Conservation (phyloP, 2,797 vertebrate species). For the Momotus momota region DNA sequence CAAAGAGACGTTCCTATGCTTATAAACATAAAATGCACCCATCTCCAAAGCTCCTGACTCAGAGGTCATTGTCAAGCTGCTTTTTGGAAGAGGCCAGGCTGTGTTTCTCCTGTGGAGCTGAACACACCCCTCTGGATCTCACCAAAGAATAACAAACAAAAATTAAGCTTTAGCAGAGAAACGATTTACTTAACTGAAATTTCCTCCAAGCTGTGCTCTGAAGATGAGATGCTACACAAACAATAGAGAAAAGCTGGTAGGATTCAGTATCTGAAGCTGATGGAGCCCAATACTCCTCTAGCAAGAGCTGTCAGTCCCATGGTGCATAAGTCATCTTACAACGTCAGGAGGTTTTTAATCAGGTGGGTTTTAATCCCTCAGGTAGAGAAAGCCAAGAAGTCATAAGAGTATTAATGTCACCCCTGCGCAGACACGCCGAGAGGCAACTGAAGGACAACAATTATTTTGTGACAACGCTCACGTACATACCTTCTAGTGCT, state of each 20-base stretch:
- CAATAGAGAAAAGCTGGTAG: not conserved
- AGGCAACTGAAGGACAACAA: not conserved
- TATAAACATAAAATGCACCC: fast-evolving
- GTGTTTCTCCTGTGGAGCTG: too few species aligned
- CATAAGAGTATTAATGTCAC: not conserved
- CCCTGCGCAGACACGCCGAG: fast-evolving
- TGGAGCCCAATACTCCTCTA: not conserved
- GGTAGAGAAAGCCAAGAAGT: not conserved
- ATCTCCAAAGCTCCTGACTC: not conserved
- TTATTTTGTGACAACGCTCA: not conserved
- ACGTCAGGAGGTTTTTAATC: not conserved
- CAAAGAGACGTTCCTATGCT: not conserved
- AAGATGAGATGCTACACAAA: not conserved
- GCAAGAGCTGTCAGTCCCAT: not conserved
- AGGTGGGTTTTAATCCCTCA: not conserved
- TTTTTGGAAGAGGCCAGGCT: not conserved
- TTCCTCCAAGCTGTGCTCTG: not conserved
- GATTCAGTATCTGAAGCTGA: not conserved
- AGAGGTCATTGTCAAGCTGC: not conserved
- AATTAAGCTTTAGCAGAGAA: not conserved
- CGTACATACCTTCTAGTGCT: not conserved
- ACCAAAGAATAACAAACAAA: not conserved
- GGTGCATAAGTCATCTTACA: not conserved
- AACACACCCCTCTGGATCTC: not conserved
- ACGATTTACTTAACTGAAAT: not conserved